Base-by-base conservation (phyloP, 2,797 vertebrate genomes). In the Peromyscus attwateri region DNA sequence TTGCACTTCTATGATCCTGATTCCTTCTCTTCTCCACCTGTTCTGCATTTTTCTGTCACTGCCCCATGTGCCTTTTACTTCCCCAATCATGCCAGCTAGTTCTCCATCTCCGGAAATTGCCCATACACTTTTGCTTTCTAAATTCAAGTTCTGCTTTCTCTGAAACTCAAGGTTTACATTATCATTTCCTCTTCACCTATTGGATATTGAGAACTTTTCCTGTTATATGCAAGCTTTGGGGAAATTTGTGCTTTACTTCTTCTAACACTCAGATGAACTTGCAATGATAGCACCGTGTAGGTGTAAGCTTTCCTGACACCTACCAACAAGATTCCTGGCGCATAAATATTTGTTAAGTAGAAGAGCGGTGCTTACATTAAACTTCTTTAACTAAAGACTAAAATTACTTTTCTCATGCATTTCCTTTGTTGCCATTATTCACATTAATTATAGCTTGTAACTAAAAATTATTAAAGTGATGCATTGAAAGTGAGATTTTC, bases 341-440 rank as follows among this genome's bases (percentile, higher is more conserved):
- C 40, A 75, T 87, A 85, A 94, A 85, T 90, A 88, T 85, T 85
- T 88, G 71, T 83, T 89, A 87, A 91, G 37, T 52, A 70, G 76
- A 62, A 93, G 60, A 87, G 80, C 60, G 17, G 6, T 84, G 57
- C 80, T 97, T 82, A 57, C 34, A 92, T 83, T 89, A 60, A 95
- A 95, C 49, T 83, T 83, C n/a, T 49, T 87, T 92, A 92, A 93
- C 62, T 83, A 46, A 94, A 91, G 87, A 81, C 60, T 81, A 77
- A 94, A 95, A 70, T 93, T 87, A 62, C 76, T 82, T 96, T 94
- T 29, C 57, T 80, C 29, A 21, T 57, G 46, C 62, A 57, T 85
- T 92, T 89, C 92, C 43, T 93, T 90, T 94, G 60, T 92, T 97
- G 70, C 11, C 71, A 75, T 94, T 81, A 94, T 94, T 95, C 79